phyloP scores from a whole-genome alignment of 2,888 invertebrate species.

The Eupithecia subumbrata region DNA sequence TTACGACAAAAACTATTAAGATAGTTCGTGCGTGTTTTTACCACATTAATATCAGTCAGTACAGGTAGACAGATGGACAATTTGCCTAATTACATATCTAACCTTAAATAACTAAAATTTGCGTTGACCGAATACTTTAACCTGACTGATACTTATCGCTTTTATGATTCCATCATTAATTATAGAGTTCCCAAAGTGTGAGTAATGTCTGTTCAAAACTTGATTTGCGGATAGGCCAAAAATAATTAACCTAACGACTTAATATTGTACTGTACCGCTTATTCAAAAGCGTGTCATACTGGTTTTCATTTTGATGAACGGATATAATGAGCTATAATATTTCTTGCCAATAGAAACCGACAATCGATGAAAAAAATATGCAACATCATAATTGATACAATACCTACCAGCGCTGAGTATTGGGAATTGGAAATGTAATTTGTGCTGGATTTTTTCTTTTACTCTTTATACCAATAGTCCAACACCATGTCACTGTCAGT shows the following conservation, averaged over 20 bases:
- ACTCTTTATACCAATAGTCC: slow-evolving; percentile 17
- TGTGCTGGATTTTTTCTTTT: slow-evolving; percentile 15
- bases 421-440: slow-evolving; percentile 26
- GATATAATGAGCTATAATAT: slow-evolving; percentile 38
- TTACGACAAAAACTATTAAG: neutral
- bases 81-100: neutral
- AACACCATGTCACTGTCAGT: slow-evolving; percentile 28
- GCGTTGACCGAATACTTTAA: neutral
- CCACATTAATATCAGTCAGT: neutral
- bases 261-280: slow-evolving; percentile 53
- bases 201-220: slow-evolving; percentile 38
- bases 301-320: slow-evolving; percentile 44
- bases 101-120: neutral
- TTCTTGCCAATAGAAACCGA: slow-evolving; percentile 38
- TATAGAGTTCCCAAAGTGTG: slow-evolving; percentile 27
- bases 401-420: slow-evolving; percentile 29
- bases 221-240: slow-evolving; percentile 35
- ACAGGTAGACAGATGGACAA: neutral
- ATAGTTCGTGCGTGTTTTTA: neutral
- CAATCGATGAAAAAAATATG: slow-evolving; percentile 34
- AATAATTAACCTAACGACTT: slow-evolving; percentile 40
- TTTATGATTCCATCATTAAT: slow-evolving; percentile 10
- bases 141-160: slow-evolving; percentile 14
- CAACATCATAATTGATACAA: slow-evolving; percentile 39
- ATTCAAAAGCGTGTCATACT: slow-evolving; percentile 45